A percentile compares a stretch with the other conserved stretches of the same genome.
Evolutionary conservation across 2,113 vertebrate species (phyloP).

Genomic region (Pao palembangensis): DNA sequence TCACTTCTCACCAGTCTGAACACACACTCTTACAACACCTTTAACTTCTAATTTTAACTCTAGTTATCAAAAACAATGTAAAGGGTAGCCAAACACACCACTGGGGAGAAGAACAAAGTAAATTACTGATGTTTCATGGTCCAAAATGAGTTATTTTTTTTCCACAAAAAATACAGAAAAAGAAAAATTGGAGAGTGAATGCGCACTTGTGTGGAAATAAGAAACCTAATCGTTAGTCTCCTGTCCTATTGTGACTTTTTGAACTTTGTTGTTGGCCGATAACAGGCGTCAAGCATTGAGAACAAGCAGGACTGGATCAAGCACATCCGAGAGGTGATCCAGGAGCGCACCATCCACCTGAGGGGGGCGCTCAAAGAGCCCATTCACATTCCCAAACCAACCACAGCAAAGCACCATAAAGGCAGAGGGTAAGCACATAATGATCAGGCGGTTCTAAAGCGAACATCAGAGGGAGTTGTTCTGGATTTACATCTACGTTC

Average conservation of each 20-base stretch:
- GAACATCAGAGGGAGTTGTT: neutral
- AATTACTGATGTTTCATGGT: neutral
- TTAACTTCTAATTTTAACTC: too few species aligned
- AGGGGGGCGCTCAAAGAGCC: conserved; percentile 97
- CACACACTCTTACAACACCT: conserved; percentile 8
- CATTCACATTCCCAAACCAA: conserved; percentile 93
- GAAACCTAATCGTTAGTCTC: conserved; percentile 20
- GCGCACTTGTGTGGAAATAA: conserved; percentile 52
- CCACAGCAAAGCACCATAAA: conserved; percentile 90
- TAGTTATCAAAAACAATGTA: too few species aligned
- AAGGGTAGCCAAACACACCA: too few species aligned
- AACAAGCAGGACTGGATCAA: conserved; percentile 99
- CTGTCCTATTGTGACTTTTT: conserved; percentile 1
- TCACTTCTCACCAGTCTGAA: conserved; percentile 52
- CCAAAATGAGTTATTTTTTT: too few species aligned
- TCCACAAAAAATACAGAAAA: too few species aligned
- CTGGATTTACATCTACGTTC: conserved; percentile 10
- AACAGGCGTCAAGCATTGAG: conserved; percentile 95
- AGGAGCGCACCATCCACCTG: conserved; percentile 96
- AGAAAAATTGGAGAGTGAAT: neutral
- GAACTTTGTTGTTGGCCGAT: neutral
- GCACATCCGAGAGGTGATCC: conserved; percentile 97
- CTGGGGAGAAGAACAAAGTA: too few species aligned
- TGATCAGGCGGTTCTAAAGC: neutral
- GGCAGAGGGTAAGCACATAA: conserved; percentile 79